Evolutionary conservation across 2,888 invertebrate genomes (phyloP), one percentile per base, ranked within the genome.

Genomic region (Drosophila algonquin): DNA sequence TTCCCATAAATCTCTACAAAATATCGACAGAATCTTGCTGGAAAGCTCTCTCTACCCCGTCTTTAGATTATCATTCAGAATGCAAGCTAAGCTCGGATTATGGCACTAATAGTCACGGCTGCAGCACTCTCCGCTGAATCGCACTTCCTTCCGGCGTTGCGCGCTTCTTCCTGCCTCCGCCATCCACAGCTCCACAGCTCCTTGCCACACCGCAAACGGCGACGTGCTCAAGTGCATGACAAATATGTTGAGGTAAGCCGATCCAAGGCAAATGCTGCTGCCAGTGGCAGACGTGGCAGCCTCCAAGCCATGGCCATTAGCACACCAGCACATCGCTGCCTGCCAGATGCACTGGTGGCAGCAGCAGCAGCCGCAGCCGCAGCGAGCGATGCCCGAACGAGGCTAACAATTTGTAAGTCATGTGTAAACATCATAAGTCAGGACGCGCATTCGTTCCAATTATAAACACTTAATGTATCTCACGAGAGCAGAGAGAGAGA

Each of bases 401-500:
- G 76, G 79, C 80, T 78, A 86, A 86, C 85, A 88, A 88, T 88
- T 89, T 89, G 87, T 87, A 87, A 89, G 87, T 82, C 87, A 89
- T 89, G 89, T 87, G 84, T 83, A 88, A 88, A 86, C 87, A 87
- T 83, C 81, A 81, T 88, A 88, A 83, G 88, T 87, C 76, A 79
- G 79, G 51, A 27, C 50, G 80, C 81, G 83, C 80, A 75, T 81
- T 77, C 74, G 81, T 81, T 76, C 81, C 87, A 87, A 85, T 86
- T 85, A 87, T 86, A 86, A 86, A 81, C 85, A 84, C 82, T 86
- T 86, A 87, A 87, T 82, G 80, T 78, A 65, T 71, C 77, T 75
- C 77, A 64, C 45, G 76, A 75, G 69, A 78, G 24, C 40, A 3
- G 21, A 21, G 21, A 2, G 21, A 21, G 21, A 21, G 21, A 21